Evolutionary conservation across 2,113 vertebrate species (phyloP).

Genomic region (Archilochus colubris): DNA sequence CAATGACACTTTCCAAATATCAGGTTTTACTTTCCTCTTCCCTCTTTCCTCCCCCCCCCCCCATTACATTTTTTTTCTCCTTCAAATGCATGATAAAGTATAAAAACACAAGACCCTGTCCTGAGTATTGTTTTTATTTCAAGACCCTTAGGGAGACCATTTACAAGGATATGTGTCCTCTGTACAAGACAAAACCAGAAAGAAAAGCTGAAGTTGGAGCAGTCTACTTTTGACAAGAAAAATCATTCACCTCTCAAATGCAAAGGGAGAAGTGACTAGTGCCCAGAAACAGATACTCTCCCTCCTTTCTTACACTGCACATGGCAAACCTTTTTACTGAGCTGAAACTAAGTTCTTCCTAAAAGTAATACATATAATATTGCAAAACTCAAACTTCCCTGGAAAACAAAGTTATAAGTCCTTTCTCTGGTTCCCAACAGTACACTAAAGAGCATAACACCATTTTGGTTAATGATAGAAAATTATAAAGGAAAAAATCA

Average conservation of each 20-base stretch:
- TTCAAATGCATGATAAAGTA: background rate
- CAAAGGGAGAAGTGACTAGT: background rate
- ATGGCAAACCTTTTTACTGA: background rate
- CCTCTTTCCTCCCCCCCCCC: fast-evolving
- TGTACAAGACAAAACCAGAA: background rate
- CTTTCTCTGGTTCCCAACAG: background rate
- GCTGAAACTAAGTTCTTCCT: background rate
- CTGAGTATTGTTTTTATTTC: background rate
- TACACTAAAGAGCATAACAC: background rate
- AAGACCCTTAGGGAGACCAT: background rate
- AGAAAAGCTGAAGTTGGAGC: background rate
- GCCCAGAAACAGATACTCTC: background rate
- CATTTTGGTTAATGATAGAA: background rate
- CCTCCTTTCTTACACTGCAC: background rate
- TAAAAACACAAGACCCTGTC: background rate
- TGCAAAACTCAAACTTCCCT: background rate
- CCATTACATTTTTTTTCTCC: background rate
- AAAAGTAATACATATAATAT: background rate
- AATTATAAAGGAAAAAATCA: background rate
- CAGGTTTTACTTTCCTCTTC: background rate
- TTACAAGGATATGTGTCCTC: background rate
- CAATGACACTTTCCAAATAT: background rate
- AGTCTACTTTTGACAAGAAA: background rate
- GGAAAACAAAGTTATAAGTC: background rate
- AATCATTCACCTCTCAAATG: background rate